phyloP scores from a whole-genome alignment of 1,140 invertebrate genomes.

The Coenobita brevimanus region DNA sequence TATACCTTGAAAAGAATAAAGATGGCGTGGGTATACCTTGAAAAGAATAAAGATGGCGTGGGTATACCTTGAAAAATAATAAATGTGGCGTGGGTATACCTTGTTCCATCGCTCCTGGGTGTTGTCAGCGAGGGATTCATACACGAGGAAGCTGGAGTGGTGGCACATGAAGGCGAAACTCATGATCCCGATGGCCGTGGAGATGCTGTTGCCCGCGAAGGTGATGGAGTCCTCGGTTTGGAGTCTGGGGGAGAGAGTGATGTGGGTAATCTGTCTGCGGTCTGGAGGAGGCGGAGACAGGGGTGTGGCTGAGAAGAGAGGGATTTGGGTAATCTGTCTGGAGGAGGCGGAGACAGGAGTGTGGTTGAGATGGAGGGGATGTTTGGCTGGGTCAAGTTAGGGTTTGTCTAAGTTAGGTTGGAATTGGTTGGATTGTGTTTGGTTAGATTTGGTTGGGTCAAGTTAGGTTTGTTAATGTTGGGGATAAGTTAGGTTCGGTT shows the following conservation, averaged over 20 bases:
- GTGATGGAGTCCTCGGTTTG: slow-evolving; percentile 73
- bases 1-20: too few species aligned
- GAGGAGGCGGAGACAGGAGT: background rate
- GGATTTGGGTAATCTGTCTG: too few species aligned
- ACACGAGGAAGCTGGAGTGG: slow-evolving; percentile 91
- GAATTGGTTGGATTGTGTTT: too few species aligned
- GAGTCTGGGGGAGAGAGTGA: background rate
- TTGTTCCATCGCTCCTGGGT: slow-evolving; percentile 85
- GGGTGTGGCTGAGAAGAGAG: background rate
- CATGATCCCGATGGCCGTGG: slow-evolving; percentile 76
- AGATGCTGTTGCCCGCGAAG: slow-evolving; percentile 74
- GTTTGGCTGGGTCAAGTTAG: too few species aligned
- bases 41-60: too few species aligned
- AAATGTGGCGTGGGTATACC: too few species aligned
- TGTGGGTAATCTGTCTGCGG: background rate
- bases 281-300: background rate
- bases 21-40: too few species aligned
- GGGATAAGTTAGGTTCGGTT: too few species aligned
- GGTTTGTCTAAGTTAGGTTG: too few species aligned
- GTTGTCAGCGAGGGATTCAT: slow-evolving; percentile 86
- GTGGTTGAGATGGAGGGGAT: background rate
- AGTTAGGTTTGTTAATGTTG: too few species aligned
- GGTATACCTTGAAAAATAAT: too few species aligned
- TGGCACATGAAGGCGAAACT: slow-evolving; percentile 88
- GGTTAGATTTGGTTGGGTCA: too few species aligned